Conservation (phyloP, 2,797 vertebrate species). For the Austrolebias charrua region DNA sequence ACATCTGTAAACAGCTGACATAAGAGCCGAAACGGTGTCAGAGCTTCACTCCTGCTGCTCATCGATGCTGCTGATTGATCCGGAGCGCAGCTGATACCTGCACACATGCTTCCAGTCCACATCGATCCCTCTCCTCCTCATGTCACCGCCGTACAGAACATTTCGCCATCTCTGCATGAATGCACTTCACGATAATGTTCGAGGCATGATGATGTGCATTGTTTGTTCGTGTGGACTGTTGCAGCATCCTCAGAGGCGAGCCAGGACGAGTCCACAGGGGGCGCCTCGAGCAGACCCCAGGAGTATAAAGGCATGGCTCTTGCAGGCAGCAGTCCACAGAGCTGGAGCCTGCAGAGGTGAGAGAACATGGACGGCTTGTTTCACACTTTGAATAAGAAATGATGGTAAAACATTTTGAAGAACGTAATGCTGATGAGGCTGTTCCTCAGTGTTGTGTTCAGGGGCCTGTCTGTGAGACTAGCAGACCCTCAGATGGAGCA, state of each 20-base stretch:
- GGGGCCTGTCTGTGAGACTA: neutral
- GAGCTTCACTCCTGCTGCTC: neutral
- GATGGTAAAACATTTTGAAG: neutral
- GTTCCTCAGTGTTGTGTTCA: neutral
- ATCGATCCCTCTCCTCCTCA: too few relatives aligned
- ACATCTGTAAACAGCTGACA: conserved; percentile 22
- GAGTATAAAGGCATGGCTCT: conserved; percentile 40
- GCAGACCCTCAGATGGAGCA: neutral
- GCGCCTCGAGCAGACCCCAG: conserved; percentile 21
- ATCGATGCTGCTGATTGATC: conserved; percentile 43
- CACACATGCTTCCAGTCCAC: conserved; percentile 22
- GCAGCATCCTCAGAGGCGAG: conserved; percentile 4
- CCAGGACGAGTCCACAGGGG: conserved; percentile 47
- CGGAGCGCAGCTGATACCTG: conserved; percentile 34
- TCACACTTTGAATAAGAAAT: neutral
- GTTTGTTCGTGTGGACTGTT: neutral
- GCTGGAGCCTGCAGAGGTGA: conserved; percentile 42
- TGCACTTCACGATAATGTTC: neutral
- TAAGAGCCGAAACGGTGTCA: conserved; percentile 16
- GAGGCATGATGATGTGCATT: neutral
- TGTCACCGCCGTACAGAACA: too few relatives aligned
- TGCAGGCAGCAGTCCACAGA: conserved; percentile 17
- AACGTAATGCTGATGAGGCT: neutral
- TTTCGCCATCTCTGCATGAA: neutral
- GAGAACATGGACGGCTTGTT: neutral